Evolutionary conservation across 2,888 invertebrate genomes (phyloP), one percentile per base, ranked within the genome.

Genomic region (Lagria hirta): DNA sequence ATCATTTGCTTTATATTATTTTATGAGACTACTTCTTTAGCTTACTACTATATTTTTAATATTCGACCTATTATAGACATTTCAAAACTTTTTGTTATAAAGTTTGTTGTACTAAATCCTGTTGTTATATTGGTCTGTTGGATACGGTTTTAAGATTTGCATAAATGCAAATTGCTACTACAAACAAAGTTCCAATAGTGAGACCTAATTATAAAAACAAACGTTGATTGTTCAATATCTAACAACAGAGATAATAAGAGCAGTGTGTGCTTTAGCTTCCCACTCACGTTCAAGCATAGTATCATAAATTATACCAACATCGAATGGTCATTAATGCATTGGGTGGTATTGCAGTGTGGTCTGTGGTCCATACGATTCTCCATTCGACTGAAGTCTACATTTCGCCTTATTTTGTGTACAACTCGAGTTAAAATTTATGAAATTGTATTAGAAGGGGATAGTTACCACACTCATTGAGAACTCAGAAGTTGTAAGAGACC

Each of bases 301-400:
- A 58, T 60, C 64, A 68, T 70, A 70, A 70, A 70, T 69, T 69
- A 69, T 68, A 62, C 59, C 61, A 66, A 69, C 69, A 69, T 69
- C 68, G 68, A 69, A 68, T 64, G 65, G 68, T 70, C 70, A 69
- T 70, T 70, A 70, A 69, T 65, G 65, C 41, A 56, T 62, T 64
- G 68, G 67, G 68, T 66, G 67, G 68, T 62, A 58, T 58, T 49
- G 48, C 58, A 34, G 59, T 61, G 62, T 59, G 61, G 58, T 61
- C 60, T 51, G 48, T 26, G 43, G 29, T 36, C 41, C 47, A 29
- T 33, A 27, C 17, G 29, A n/a, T n/a, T n/a, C n/a, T n/a, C n/a
- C n/a, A n/a, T n/a, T n/a, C 35, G 3, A 29, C 17, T 35, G 35
- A 30, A 40, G 24, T 10, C 32, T 18, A 24, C 41, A 41, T 41